phyloP scores from a whole-genome alignment of 2,113 vertebrate genomes.

The Neopipo cinnamomea region DNA sequence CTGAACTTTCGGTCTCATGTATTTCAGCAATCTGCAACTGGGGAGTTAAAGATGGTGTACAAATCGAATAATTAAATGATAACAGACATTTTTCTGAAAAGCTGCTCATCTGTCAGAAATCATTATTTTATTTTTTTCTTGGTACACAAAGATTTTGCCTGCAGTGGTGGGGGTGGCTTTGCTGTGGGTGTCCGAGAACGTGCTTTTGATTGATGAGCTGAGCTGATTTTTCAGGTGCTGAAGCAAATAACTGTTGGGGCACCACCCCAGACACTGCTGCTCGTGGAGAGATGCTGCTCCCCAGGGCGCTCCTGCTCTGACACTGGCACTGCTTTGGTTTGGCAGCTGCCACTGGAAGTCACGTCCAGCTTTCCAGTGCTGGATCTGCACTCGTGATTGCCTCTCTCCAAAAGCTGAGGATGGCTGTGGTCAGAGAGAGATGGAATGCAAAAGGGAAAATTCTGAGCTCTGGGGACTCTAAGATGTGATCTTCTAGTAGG shows the following conservation, averaged over 20 bases:
- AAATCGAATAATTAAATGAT: not conserved
- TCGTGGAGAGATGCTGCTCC: not conserved
- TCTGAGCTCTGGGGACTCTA: not conserved
- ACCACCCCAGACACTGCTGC: not conserved
- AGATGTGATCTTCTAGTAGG: not conserved
- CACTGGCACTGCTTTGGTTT: not conserved
- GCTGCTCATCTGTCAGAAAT: not conserved
- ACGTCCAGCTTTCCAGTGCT: not conserved
- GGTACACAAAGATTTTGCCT: not conserved
- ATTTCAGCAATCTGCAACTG: not conserved
- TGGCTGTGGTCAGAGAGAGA: not conserved
- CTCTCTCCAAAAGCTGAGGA: not conserved
- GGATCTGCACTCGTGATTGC: not conserved
- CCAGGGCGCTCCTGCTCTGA: not conserved
- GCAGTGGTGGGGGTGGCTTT: not conserved
- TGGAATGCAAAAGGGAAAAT: not conserved
- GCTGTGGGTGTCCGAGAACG: not conserved
- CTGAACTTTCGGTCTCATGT: not conserved
- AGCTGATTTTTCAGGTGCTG: not conserved
- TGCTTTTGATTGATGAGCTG: not conserved
- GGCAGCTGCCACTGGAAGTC: not conserved
- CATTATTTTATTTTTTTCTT: not conserved
- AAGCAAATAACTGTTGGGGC: not conserved
- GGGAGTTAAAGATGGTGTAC: not conserved
- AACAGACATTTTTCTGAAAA: not conserved